Base-by-base conservation (phyloP, 1,140 invertebrate species). In the Yoshiicerus persimilis region DNA sequence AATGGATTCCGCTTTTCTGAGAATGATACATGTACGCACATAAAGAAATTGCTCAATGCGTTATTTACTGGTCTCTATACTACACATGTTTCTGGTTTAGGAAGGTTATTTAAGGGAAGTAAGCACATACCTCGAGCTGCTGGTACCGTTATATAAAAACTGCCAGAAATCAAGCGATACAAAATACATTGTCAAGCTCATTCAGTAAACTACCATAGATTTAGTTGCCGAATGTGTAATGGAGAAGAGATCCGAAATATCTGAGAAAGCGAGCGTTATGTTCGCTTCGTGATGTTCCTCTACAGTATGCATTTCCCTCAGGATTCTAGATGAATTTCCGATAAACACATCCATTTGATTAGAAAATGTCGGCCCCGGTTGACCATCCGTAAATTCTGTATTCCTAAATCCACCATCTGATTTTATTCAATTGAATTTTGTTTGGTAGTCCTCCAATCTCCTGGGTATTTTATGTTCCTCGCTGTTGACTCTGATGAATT, bases 331-430 rank as follows among this genome's bases (percentile, higher is more conserved):
- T 80, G 34, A 80, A 80, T 80, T 80, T 80, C 75, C 75, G 75
- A 80, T 80, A 80, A 80, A 80, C 75, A 80, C 75, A 80, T 36
- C 75, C 75, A 16, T 80, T 80, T 80, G 75, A 80, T 80, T 80
- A 80, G 75, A 36, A 80, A 80, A 80, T 36, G 75, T 80, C 75
- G 75, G 75, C 75, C 75, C 75, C 75, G 32, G 75, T 32, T 80
- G 75, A 80, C 75, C 75, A 38, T 38, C 34, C 75, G 75, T 80
- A 80, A 80, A 80, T 80, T 80, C 75, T 38, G 16, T 10, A n/a
- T 36, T 20, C 32, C 75, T 34, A 80, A n/a, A 38, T 38, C 34
- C 75, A 80, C 16, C 75, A 38, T 80, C 75, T 80, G 75, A 80
- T 80, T 80, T 38, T 36, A 20, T 80, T 80, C 75, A 80, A 80